Evolutionary conservation across 2,113 vertebrate genomes (phyloP), one percentile per base, ranked within the genome.

Genomic region (Anhinga rufa): DNA sequence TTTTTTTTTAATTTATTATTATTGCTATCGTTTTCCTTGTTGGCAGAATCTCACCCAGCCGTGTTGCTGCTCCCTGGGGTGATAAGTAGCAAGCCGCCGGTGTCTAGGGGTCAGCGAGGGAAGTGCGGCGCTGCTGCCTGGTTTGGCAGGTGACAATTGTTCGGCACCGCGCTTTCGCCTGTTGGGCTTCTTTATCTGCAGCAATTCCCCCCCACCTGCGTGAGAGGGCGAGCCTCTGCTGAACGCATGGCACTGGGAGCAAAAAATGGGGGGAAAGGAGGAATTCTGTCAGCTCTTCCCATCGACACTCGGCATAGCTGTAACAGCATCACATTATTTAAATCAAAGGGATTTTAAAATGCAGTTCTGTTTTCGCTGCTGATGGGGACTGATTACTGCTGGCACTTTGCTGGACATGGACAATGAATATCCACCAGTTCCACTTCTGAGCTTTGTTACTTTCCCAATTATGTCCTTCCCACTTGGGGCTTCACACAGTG

Each of bases 321-420:
- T 54, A 8, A 3, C 19, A 58, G 66, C 69, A 60, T 70, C 61
- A 5, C 1, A 1, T 42, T 54, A 18, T 21, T 68, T 16, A 36
- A 79, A 79, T 40, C 44, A 29, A 82, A 58, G 26, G 58, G 40
- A 34, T 22, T 44, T 86, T 58, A 36, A 82, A 86, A 66, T 81
- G 51, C 62, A 22, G 0, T 83, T 80, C 36, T 79, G 40, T 65
- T 71, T 49, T 70, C 42, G 3, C 40, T 25, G 0, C 51, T 79
- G 72, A 44, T 52, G 86, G 66, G 57, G 52, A 21, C 79, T 77
- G 83, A 69, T 95, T 65, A 22, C 93, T 58, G 87, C 90, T 79
- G 77, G 74, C 79, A 9, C 75, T 82, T 75, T 40, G 24, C 74
- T 90, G 86, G 54, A 19, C 4, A 14, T 32, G 70, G 61, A 36